Percentiles rank a stretch among this genome's conserved stretches.
These are phyloP conservation scores for Boloria selene DNA, from an alignment of 2,888 invertebrate genomes.

Conservation along the genomic window DNA sequence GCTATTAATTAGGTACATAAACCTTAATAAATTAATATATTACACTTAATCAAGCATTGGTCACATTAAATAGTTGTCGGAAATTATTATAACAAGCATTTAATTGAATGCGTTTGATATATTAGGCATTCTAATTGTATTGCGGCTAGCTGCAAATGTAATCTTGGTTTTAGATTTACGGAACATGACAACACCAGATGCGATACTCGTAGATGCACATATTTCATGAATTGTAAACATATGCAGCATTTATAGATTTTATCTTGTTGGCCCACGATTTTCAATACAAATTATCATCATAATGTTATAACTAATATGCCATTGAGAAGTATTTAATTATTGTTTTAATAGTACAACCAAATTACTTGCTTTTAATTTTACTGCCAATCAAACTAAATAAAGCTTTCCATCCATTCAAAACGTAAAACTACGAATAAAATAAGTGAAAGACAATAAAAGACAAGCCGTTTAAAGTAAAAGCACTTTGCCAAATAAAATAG, in stretches of 20 bases:
- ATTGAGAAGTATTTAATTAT: too few species aligned
- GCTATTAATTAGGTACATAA: too few species aligned
- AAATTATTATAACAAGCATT: too few species aligned
- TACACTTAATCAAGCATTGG: too few species aligned
- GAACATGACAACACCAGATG: slow-evolving; percentile 25
- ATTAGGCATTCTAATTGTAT: slow-evolving; percentile 17
- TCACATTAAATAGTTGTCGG: too few species aligned
- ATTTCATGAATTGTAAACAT: slow-evolving; percentile 19
- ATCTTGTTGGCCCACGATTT: not conserved
- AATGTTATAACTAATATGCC: too few species aligned
- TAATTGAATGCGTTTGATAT: not conserved
- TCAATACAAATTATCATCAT: too few species aligned
- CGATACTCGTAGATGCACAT: slow-evolving; percentile 16
- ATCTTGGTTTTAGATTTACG: slow-evolving; percentile 19
- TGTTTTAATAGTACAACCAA: too few species aligned
- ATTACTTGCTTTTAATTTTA: too few species aligned
- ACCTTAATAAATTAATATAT: too few species aligned
- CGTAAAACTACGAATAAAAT: slow-evolving; percentile 3
- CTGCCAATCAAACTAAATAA: not conserved
- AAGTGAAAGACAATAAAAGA: slow-evolving; percentile 1
- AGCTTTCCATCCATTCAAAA: slow-evolving; percentile 2
- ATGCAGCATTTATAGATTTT: slow-evolving; percentile 8
- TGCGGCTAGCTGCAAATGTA: slow-evolving; percentile 15
- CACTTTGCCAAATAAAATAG: not conserved
- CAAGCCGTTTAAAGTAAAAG: not conserved